A percentile compares a stretch with the other conserved stretches of the same genome.
Evolutionary conservation across 2,888 invertebrate species (phyloP).

Genomic region (Pocota personata): DNA sequence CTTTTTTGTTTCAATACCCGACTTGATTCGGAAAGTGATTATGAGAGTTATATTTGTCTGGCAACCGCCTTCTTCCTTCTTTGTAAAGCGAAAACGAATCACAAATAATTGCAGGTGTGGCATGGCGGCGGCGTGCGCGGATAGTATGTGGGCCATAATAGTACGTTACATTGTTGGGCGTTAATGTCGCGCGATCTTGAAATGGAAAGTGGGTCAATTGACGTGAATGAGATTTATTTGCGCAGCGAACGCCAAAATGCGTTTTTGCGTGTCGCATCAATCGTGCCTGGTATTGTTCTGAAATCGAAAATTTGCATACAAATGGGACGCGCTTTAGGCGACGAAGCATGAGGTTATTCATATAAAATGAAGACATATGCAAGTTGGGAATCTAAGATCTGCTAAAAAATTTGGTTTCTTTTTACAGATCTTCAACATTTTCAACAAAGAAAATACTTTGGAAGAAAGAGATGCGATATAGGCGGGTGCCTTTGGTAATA

Average conservation of each 20-base stretch:
- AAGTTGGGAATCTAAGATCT: no score
- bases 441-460: no score
- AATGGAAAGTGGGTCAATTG: conserved; percentile 71
- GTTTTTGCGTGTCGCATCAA: conserved; percentile 16
- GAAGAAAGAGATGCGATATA: no score
- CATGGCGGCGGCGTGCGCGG: background rate
- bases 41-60: conserved; percentile 36
- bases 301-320: conserved; percentile 41
- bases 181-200: conserved; percentile 63
- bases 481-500: no score
- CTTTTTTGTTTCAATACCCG: background rate
- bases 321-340: background rate
- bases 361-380: no score
- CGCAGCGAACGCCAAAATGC: conserved; percentile 11
- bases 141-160: conserved; percentile 51
- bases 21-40: conserved; percentile 32
- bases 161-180: conserved; percentile 33
- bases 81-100: conserved; percentile 7
- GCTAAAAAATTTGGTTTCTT: no score
- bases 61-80: conserved; percentile 32
- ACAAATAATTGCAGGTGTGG: conserved; percentile 58
- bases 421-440: no score
- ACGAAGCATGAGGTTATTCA: background rate
- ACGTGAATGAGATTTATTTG: conserved; percentile 37
- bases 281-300: conserved; percentile 1